Base-by-base conservation (phyloP, 1,140 invertebrate species). In the Bombus terrestris region DNA sequence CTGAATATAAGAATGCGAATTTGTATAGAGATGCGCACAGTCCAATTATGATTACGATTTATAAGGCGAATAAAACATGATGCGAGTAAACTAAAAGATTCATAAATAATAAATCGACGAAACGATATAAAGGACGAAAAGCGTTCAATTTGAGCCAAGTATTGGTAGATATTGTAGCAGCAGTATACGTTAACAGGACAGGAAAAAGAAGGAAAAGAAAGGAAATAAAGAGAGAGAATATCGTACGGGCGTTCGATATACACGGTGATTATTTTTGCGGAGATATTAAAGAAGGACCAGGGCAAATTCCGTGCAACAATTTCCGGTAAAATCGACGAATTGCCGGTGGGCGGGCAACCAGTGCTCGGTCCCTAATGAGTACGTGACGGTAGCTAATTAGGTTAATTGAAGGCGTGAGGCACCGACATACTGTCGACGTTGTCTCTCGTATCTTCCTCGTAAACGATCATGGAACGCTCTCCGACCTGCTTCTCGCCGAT, bases 371-470 rank as follows among this genome's bases (percentile, higher is more conserved):
- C 72, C 74, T 86, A 86, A 86, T 81, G 66, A 81, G 82, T 75
- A 74, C 86, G 86, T 75, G 75, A 66, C 74, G 66, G 57, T 64
- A 68, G 66, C 79, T 86, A 90, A 90, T 90, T 88, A 90, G 89
- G 89, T 85, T 90, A 90, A 90, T 90, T 85, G 87, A 86, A 82
- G 57, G 66, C 73, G 68, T 66, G 86, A 88, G 84, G 68, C 87
- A 81, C 32, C 62, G 82, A 35, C 57, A 41, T 66, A 84, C 57
- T 66, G 57, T 68, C 82, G 73, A 74, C 86, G 87, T 59, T 68
- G 68, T 71, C 80, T 71, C 80, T 82, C 81, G 59, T 78, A 64
- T 78, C 68, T 66, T 78, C n/a, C 47, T 32, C 22, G 62, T 64
- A 71, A 85, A 87, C 86, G 82, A 84, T 87, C 76, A 13, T 62